Conservation (phyloP, 2,113 vertebrate species). For the Gallinago media region DNA sequence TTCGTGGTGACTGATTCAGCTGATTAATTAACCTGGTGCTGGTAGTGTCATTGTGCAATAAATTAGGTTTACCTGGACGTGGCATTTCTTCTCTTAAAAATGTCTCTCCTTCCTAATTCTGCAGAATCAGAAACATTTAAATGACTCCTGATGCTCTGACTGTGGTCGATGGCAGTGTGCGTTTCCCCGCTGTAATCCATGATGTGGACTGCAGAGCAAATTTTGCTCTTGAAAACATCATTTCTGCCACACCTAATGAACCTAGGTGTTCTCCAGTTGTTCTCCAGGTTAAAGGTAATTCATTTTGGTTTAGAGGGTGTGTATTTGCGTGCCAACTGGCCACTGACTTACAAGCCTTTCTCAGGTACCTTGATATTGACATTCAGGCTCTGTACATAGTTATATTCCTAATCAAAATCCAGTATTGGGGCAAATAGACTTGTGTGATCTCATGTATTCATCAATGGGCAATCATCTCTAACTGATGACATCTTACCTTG, state of each 20-base stretch:
- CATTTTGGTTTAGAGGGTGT: background rate
- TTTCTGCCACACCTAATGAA: background rate
- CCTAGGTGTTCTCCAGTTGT: background rate
- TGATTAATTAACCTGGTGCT: slow-evolving; percentile 20
- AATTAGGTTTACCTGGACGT: background rate
- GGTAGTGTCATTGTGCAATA: background rate
- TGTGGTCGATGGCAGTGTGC: background rate
- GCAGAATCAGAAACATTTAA: background rate
- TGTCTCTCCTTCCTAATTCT: background rate
- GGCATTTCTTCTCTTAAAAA: background rate
- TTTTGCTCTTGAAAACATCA: background rate
- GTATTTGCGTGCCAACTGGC: background rate
- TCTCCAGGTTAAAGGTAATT: background rate
- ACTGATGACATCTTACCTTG: background rate
- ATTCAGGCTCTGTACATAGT: background rate
- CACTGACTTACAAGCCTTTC: background rate
- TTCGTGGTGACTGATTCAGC: slow-evolving; percentile 25
- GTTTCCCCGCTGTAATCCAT: background rate
- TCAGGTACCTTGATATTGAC: background rate
- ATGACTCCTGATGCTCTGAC: background rate
- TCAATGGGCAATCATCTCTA: background rate
- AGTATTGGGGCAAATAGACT: background rate
- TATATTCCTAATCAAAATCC: background rate
- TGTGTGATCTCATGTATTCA: background rate
- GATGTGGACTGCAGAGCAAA: background rate